Percentiles rank a stretch among this genome's conserved stretches.
Conservation (phyloP, 2,888 invertebrate genomes). For the Candidula unifasciata region DNA sequence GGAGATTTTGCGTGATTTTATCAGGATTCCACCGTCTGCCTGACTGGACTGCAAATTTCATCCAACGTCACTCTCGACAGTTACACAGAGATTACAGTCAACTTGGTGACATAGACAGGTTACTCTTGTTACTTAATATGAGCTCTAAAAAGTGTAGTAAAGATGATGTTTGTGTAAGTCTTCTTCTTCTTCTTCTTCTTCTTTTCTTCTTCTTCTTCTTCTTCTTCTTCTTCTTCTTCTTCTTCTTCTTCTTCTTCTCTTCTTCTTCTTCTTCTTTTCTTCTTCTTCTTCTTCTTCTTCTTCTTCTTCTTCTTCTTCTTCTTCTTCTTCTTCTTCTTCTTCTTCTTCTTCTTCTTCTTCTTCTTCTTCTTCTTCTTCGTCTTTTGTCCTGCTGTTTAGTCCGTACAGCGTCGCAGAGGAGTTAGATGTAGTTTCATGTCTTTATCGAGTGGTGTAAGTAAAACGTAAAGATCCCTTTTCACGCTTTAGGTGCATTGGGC, state of each 20-base stretch:
- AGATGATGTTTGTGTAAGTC: neutral
- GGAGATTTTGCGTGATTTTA: no score
- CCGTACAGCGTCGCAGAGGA: no score
- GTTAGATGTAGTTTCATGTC: no score
- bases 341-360: neutral
- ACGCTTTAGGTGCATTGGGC: no score
- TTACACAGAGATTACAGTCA: neutral
- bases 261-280: neutral
- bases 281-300: neutral
- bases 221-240: neutral
- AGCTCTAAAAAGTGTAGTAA: no score
- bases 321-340: neutral
- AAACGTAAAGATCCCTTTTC: no score
- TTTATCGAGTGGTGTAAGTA: no score
- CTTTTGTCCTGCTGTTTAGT: neutral
- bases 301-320: neutral
- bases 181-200: neutral
- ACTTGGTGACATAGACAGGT: neutral
- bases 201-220: neutral
- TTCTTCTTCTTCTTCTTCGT: neutral
- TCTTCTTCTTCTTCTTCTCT: neutral
- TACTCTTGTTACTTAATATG: neutral
- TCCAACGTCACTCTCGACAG: no score
- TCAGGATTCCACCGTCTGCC: no score
- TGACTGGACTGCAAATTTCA: no score